Evolutionary conservation across 2,888 invertebrate genomes (phyloP), one percentile per base, ranked within the genome.

Genomic region (Parnassius orleans): DNA sequence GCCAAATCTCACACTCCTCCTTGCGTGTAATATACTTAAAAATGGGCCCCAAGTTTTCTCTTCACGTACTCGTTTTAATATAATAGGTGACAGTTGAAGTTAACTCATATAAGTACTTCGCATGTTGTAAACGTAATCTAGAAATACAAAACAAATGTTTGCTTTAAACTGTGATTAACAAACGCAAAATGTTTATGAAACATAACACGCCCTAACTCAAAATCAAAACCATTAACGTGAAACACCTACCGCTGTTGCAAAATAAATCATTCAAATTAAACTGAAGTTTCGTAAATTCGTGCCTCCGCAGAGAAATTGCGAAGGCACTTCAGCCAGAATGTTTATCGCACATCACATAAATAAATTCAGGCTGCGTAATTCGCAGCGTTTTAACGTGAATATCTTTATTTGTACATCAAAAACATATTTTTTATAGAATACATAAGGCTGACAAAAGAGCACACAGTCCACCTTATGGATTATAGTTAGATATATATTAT

Each of bases 211-310:
- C 33, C 44, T 44, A 19, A 52, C 15, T 50, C 41, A 53, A 56
- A 53, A 58, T 50, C 41, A 53, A 56, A 53, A 58, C 62, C 57
- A 64, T 64, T 63, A 63, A 63, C 47, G n/a, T 59, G 57, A 65
- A 65, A 62, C 56, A 59, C 53, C 59, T 50, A 65, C 53, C 56
- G 54, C 58, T 56, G 53, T 66, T 61, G 61, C 54, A 44, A 57
- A 59, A 68, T 64, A 68, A 72, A 68, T 68, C 60, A 65, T 70
- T 66, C 58, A 68, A 71, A 73, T 74, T 73, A 71, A 68, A 69
- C 66, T 65, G 57, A 69, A 69, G 60, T 66, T 65, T 66, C 66
- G 61, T 66, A 68, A 74, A 75, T 71, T 71, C 67, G 69, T 71
- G 68, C 66, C 64, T 65, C 66, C 68, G 66, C 65, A 59, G 68